A percentile compares a stretch with the other conserved stretches of the same genome.
Evolutionary conservation across 2,797 vertebrate genomes (phyloP).

Genomic region (Enteromius thamalakanensis): DNA sequence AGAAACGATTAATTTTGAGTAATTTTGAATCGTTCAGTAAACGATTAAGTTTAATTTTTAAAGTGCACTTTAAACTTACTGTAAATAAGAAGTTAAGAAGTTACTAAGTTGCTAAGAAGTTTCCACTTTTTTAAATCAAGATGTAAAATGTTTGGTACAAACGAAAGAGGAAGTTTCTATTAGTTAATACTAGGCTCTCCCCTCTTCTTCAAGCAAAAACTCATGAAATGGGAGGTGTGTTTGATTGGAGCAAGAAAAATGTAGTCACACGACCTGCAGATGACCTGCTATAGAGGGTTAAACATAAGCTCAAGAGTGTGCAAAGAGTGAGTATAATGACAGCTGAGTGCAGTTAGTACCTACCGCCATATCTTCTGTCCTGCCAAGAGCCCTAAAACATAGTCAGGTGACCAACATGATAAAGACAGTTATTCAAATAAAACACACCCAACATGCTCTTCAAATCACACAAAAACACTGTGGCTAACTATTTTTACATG

Average conservation of each 20-base stretch:
- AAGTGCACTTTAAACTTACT: no score
- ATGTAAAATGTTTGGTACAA: neutral
- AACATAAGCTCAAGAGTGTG: neutral
- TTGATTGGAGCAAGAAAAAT: neutral
- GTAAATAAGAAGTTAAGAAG: no score
- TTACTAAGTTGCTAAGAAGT: no score
- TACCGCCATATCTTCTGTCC: constrained; percentile 91
- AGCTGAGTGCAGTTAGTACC: constrained; percentile 65
- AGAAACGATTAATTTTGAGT: no score
- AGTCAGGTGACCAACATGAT: constrained; percentile 27
- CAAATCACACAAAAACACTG: no score
- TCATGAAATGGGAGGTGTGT: neutral
- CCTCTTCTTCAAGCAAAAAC: neutral
- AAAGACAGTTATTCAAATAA: constrained; percentile 40
- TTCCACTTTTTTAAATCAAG: neutral
- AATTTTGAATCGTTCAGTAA: no score
- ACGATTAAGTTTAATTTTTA: no score
- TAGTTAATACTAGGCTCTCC: neutral
- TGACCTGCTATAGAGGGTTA: neutral
- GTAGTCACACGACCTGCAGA: no score
- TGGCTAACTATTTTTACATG: neutral
- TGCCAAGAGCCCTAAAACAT: constrained; percentile 82
- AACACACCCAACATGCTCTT: neutral
- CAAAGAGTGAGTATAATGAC: neutral
- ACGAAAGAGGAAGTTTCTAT: constrained; percentile 16